Evolutionary conservation across 2,888 invertebrate species (phyloP), one percentile per base, ranked within the genome.

Genomic region (Athrips mouffetella): DNA sequence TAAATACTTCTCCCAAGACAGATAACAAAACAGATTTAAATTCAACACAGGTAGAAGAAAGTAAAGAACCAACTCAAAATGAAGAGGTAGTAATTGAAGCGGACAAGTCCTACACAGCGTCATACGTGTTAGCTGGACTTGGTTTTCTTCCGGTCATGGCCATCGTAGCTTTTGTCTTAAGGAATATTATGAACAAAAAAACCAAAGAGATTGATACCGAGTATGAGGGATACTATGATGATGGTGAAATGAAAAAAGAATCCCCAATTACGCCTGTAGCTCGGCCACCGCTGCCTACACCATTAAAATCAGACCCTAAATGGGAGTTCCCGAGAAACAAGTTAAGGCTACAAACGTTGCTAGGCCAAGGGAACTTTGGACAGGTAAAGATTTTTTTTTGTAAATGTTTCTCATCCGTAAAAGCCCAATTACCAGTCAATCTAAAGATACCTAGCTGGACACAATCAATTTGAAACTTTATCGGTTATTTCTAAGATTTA

Each of bases 321-420:
- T 93, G 93, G 91, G 95, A 95, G 71, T 95, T 95, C 67, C 94
- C 95, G 0, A 89, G 95, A 55, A 92, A 92, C 55, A 94, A 94
- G 63, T 87, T 96, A 40, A 90, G 94, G 33, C 82, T 96, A 48
- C 94, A 94, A 66, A 94, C 94, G 15, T 89, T 95, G 45, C 80
- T 96, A 20, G 96, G 95, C 5, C 94, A 96, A 79, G 95, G 96
- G 27, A 94, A 95, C 76, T 96, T 96, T 73, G 96, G 96, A 18
- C 94, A 93, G 90, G 93, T 92, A 65, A 62, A 21, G 5, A 11
- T 37, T 33, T 15, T 7, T 13, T 33, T 35, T 6, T 33, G 2
- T 33, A 6, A 1, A 15, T n/a, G 4, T 33, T n/a, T n/a, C n/a
- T n/a, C n/a, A n/a, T n/a, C n/a, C n/a, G n/a, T n/a, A n/a, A n/a